Base-by-base conservation (phyloP, 2,888 invertebrate genomes). In the Punctoribates punctum region DNA sequence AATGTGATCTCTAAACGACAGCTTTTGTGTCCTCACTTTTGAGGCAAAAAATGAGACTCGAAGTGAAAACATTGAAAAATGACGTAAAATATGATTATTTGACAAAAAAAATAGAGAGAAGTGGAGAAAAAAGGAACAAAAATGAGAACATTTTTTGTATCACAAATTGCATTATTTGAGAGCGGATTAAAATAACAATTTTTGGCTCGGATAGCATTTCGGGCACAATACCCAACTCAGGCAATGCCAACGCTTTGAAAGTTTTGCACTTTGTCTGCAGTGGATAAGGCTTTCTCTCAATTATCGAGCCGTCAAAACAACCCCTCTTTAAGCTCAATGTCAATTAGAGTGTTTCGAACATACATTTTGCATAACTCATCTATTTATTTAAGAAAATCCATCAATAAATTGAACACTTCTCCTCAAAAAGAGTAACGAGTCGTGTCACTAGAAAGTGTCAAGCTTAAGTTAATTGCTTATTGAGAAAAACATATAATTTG, bases 151-250 rank as follows among this genome's bases (percentile, higher is more conserved):
- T 57, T 17, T 25, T 20, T 20, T 57, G 11, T 57, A 6, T 20
- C 11, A 20, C 57, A 60, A 60, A 60, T 60, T 60, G 60, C 27
- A 29, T 60, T 60, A 60, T 15, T 20, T 27, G 60, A 60, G 42
- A 42, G 42, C 42, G 60, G 60, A 60, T 60, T 60, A 60, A 27
- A 60, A 60, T 60, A 60, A 60, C 29, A 60, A 60, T 27, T 60
- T 60, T 29, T 60, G 27, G 60, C 60, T 29, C 60, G 4, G 51
- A 51, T 60, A 60, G 29, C 60, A 9, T 60, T 60, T 60, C 4
- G 29, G 4, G 27, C 13, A 29, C 60, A 29, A 60, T 60, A 60
- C 5, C 20, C 57, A 20, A 48, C 48, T n/a, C n/a, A n/a, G n/a
- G n/a, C n/a, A n/a, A n/a, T 48, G 48, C 15, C 48, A 48, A 13